These are phyloP conservation scores for Labeo rohita DNA, from an alignment of 2,113 vertebrate species.

Conservation along the genomic window DNA sequence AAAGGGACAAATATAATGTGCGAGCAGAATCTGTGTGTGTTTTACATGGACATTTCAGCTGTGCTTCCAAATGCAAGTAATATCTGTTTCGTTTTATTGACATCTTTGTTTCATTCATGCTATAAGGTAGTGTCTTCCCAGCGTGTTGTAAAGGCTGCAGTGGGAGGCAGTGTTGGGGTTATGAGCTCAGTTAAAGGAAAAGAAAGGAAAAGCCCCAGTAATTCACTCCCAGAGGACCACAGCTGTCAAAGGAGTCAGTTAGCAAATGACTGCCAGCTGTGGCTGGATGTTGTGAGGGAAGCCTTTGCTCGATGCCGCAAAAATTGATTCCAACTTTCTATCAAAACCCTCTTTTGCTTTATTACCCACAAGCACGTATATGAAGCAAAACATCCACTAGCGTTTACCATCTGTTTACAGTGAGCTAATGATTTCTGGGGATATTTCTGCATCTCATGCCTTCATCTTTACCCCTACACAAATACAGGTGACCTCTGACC, in stretches of 20 bases:
- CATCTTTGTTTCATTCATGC: background rate
- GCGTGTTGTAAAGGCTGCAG: background rate
- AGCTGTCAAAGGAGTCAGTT: constrained; percentile 61
- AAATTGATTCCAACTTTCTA: background rate
- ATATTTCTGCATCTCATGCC: background rate
- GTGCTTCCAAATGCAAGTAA: background rate
- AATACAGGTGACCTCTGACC: background rate
- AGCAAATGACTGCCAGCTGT: constrained; percentile 69
- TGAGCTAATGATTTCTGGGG: constrained; percentile 39
- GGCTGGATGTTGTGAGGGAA: constrained; percentile 58
- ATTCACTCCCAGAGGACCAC: constrained; percentile 58
- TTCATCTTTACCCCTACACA: background rate
- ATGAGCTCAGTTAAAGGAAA: constrained; percentile 16
- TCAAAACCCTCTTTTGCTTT: background rate
- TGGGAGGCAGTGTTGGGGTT: constrained; percentile 24
- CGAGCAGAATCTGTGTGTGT: background rate
- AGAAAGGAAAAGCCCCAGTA: constrained; percentile 57
- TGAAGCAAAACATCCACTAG: background rate
- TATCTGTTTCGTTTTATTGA: background rate
- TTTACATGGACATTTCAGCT: background rate
- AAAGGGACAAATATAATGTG: background rate
- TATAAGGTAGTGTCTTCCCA: background rate
- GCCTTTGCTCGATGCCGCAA: background rate
- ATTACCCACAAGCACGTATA: background rate
- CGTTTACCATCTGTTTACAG: constrained; percentile 57